Evolutionary conservation across 2,797 vertebrate genomes (phyloP).

Genomic region (Hirundo rustica): DNA sequence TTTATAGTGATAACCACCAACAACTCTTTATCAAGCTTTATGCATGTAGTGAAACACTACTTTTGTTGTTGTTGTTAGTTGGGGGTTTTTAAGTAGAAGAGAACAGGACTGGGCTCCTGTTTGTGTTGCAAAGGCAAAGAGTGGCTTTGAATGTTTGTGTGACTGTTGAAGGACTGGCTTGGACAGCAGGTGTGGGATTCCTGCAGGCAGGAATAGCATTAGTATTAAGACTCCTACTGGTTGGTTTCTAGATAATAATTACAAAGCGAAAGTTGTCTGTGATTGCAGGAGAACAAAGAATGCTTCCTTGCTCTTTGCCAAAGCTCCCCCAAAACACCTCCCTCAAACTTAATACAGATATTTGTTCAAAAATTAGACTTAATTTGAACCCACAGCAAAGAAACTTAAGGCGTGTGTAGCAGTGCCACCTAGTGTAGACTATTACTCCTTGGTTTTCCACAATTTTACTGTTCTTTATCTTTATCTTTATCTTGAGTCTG

Average conservation of each 20-base stretch:
- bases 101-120: not conserved
- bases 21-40: not conserved
- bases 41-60: not conserved
- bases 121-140: not conserved
- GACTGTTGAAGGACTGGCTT: not conserved
- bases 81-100: not conserved
- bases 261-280: not conserved
- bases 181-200: not conserved
- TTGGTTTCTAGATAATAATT: not conserved
- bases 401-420: not conserved
- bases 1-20: not conserved
- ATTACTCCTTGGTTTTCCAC: not conserved
- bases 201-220: not conserved
- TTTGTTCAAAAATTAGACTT: not conserved
- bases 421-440: constrained; percentile 58
- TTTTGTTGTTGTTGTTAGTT: not conserved
- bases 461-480: not conserved
- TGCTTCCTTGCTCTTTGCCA: not conserved
- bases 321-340: not conserved
- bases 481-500: not conserved
- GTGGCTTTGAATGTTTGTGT: not conserved
- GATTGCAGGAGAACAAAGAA: not conserved
- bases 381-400: not conserved
- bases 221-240: not conserved
- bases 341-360: not conserved